A percentile compares a stretch with the other conserved stretches of the same genome.
These are phyloP conservation scores for Drosophila santomea DNA, from an alignment of 1,140 invertebrate species.

Conservation along the genomic window DNA sequence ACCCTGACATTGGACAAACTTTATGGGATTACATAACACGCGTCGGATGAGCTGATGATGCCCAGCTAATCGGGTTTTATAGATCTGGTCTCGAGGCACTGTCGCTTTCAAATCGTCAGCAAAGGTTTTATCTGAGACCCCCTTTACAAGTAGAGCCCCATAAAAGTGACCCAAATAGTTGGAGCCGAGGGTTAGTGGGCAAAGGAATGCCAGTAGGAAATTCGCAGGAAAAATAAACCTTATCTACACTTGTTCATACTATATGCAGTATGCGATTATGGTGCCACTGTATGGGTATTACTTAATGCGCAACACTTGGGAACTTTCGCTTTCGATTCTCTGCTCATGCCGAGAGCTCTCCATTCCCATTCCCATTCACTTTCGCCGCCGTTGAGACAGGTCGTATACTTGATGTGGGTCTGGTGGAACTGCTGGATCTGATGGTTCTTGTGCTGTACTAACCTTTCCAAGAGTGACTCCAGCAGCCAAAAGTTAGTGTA, in stretches of 20 bases:
- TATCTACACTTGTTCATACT: slow-evolving; percentile 51
- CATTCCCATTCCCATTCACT: slow-evolving; percentile 37
- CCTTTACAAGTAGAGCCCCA: background rate
- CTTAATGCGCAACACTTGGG: slow-evolving; percentile 52
- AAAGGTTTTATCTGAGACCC: slow-evolving; percentile 23
- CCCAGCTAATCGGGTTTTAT: slow-evolving; percentile 28
- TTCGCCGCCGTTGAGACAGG: slow-evolving; percentile 40
- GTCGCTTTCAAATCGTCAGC: slow-evolving; percentile 1
- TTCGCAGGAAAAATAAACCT: slow-evolving; percentile 57
- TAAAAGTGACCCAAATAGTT: slow-evolving; percentile 39
- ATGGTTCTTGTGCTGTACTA: slow-evolving; percentile 39
- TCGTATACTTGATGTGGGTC: slow-evolving; percentile 60
- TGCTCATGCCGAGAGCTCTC: slow-evolving; percentile 26
- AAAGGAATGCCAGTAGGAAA: slow-evolving; percentile 45
- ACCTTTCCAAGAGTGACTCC: slow-evolving; percentile 76
- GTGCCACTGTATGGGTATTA: slow-evolving; percentile 23
- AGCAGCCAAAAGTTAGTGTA: slow-evolving; percentile 74
- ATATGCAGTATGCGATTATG: slow-evolving; percentile 41
- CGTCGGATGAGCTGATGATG: slow-evolving; percentile 15
- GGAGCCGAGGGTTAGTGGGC: slow-evolving; percentile 13
- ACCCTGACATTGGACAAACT: slow-evolving; percentile 19
- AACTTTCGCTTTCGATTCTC: slow-evolving; percentile 74
- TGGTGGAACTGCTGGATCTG: background rate
- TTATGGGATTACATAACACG: slow-evolving; percentile 34
- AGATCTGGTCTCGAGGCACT: background rate